Conservation (phyloP, 2,888 invertebrate genomes). For the Heterodera filipjevi region DNA sequence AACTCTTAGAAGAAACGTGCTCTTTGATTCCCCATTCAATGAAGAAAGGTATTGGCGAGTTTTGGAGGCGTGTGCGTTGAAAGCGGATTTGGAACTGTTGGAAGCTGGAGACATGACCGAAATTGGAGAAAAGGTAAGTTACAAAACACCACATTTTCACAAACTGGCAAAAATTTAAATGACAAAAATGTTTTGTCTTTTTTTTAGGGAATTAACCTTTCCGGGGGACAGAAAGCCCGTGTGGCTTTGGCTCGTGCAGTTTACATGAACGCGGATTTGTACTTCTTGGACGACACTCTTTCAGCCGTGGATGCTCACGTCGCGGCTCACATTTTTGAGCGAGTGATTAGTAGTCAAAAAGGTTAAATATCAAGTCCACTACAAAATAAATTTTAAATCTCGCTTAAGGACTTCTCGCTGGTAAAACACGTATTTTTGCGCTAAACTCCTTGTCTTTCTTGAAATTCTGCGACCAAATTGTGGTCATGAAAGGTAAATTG, state of each 20-base stretch:
- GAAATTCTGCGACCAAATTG: slow-evolving; percentile 85
- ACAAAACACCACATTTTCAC: neutral
- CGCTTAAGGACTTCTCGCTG: slow-evolving; percentile 47
- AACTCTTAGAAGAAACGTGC: slow-evolving; percentile 81
- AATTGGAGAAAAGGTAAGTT: slow-evolving; percentile 86
- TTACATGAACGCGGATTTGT: slow-evolving; percentile 79
- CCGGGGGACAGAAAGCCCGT: slow-evolving; percentile 88
- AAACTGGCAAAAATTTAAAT: no score
- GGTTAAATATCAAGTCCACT: neutral
- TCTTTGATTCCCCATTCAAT: slow-evolving; percentile 72
- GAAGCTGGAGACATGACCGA: slow-evolving; percentile 90
- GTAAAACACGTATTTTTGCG: slow-evolving; percentile 83
- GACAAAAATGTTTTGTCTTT: no score
- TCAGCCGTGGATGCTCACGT: slow-evolving; percentile 96
- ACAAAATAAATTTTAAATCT: neutral
- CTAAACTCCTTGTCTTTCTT: slow-evolving; percentile 93
- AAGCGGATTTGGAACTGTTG: slow-evolving; percentile 86
- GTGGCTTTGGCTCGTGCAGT: slow-evolving; percentile 88
- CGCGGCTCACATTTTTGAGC: slow-evolving; percentile 78
- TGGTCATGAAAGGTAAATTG: slow-evolving; percentile 76
- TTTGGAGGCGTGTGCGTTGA: slow-evolving; percentile 86
- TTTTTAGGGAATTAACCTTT: slow-evolving; percentile 75
- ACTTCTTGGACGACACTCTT: slow-evolving; percentile 88
- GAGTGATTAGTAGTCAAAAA: slow-evolving; percentile 39
- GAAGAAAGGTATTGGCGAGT: slow-evolving; percentile 48